A percentile compares a stretch with the other conserved stretches of the same genome.
phyloP scores from a whole-genome alignment of 2,113 vertebrate species.

The Ochotona curzoniae region DNA sequence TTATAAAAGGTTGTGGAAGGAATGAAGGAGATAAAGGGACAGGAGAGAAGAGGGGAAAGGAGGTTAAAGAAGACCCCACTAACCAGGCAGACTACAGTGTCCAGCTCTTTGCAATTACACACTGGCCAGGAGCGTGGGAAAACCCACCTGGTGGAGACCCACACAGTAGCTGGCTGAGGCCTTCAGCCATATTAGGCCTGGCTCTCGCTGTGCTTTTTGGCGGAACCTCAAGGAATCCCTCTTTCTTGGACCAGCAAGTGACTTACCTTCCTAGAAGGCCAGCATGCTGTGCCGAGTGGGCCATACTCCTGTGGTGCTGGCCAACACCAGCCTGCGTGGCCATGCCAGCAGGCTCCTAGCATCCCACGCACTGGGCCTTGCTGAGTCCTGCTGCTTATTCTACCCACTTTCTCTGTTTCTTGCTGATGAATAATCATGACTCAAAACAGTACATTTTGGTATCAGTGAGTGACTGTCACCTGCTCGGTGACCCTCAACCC shows the following conservation, averaged over 20 bases:
- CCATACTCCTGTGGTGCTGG: neutral
- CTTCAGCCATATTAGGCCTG: neutral
- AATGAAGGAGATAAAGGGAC: neutral
- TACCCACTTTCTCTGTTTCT: neutral
- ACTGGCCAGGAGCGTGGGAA: neutral
- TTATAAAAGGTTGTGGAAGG: neutral
- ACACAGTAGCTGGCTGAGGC: neutral
- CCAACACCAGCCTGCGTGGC: neutral
- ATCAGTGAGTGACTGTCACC: conserved; percentile 22
- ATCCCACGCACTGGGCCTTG: neutral
- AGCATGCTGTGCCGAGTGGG: neutral
- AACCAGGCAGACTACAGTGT: neutral
- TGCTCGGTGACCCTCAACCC: neutral
- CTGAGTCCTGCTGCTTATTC: neutral
- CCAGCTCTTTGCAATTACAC: neutral
- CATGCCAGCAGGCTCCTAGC: neutral
- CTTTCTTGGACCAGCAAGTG: conserved; percentile 47
- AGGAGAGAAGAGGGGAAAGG: neutral
- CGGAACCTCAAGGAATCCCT: conserved; percentile 5
- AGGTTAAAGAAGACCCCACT: neutral
- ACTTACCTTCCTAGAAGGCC: conserved; percentile 60
- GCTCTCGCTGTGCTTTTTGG: neutral
- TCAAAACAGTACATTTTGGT: neutral
- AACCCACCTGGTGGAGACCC: neutral
- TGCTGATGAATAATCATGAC: neutral